Conservation (phyloP, 1,140 invertebrate species). For the Sarcophaga bullata region DNA sequence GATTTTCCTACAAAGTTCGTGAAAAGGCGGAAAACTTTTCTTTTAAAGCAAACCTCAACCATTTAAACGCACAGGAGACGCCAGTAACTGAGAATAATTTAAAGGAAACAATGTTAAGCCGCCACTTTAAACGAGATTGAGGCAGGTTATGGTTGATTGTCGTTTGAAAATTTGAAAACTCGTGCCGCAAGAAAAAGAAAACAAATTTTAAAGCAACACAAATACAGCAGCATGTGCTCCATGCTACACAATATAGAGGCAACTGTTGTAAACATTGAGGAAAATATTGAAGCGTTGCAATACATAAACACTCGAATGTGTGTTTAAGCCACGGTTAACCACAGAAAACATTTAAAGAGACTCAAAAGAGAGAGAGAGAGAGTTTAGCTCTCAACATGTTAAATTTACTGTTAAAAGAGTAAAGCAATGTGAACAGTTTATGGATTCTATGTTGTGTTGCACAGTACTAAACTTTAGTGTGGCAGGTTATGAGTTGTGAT, state of each 20-base stretch:
- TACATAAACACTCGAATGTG: too few relatives aligned
- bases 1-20: too few relatives aligned
- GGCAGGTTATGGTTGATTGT: background rate
- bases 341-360: background rate
- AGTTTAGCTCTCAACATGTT: background rate
- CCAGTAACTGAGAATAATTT: too few relatives aligned
- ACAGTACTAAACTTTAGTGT: too few relatives aligned
- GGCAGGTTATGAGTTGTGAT: too few relatives aligned
- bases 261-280: background rate
- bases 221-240: background rate
- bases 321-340: background rate
- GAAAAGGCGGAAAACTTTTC: too few relatives aligned
- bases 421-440: background rate
- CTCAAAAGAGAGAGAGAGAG: too few relatives aligned
- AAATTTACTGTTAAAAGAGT: background rate
- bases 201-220: too few relatives aligned
- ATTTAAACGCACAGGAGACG: too few relatives aligned
- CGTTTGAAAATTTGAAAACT: background rate
- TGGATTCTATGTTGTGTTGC: background rate
- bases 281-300: too few relatives aligned
- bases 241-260: background rate
- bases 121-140: background rate
- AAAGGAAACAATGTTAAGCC: background rate
- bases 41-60: too few relatives aligned
- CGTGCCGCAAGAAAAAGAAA: background rate